Evolutionary conservation across 1,140 invertebrate genomes (phyloP), one percentile per base, ranked within the genome.

Genomic region (Pogonus chalceus): DNA sequence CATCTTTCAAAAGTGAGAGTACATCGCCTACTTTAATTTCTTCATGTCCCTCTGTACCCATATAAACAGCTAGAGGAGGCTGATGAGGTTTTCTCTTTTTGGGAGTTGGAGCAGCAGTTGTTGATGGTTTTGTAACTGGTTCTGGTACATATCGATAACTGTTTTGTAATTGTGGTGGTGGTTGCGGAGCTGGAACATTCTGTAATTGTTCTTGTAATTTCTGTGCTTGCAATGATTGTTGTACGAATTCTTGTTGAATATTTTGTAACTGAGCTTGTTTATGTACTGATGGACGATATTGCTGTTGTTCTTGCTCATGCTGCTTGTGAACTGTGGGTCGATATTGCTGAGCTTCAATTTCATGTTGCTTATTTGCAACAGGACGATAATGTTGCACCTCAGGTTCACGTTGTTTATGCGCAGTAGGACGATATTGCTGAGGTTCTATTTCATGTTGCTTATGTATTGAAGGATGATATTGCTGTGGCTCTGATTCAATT

Each of bases 31-130:
- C 73, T 49, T 66, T 64, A 51, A 74, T 69, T 51, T 74, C 67
- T 2, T 74, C 68, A 2, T 65, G 49, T 20, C 68, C 66, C 20
- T 71, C 66, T 56, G 75, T 75, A 3, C 79, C 76, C 74, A 88
- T 79, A 60, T 85, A 90, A 54, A 90, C 84, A 3, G 87, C 84
- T 23, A 90, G 63, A 1, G 88, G 87, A 1, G 88, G 87, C 66
- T 89, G 87, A 69, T 90, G 86, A 0, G 87, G 82, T 48, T 82
- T 83, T 1, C 79, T 65, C 59, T 76, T 79, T 63, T 77, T 80
- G 1, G 75, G 68, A 58, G 72, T 71, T 21, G 72, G 63, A 49
- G 58, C 49, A 48, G 54, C 58, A 53, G 65, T 51, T 59, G 61
- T 49, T 22, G 57, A 23, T 61, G 35, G 20, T 51, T 52, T n/a